Base-by-base conservation (phyloP, 2,888 invertebrate genomes). In the Aphodius granarius region DNA sequence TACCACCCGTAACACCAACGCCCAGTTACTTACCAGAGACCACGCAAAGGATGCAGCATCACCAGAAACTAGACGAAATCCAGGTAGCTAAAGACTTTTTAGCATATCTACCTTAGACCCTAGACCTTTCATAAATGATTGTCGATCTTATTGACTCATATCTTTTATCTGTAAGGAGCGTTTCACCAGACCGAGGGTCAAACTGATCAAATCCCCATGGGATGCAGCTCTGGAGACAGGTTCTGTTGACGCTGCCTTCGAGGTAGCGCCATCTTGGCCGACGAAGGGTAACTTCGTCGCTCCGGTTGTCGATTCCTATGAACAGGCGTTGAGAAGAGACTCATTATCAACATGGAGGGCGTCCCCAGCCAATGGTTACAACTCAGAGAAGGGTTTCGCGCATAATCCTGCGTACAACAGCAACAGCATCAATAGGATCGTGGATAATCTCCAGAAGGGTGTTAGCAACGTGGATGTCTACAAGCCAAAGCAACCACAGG, bases 211-310 rank as follows among this genome's bases (percentile, higher is more conserved):
- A 83, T 91, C 92, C 0, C 93, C 93, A 0, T 93, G 93, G 93
- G 92, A 93, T 81, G 92, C 92, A 1, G 92, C 93, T n/a, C 84
- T 92, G 43, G 90, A 92, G 83, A 91, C 92, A 18, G 93, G 93
- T n/a, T 90, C 91, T 13, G 92, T 93, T 1, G 93, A 93, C 75
- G 87, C 89, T 3, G 93, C 93, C n/a, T 93, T 93, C 83, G 88
- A 91, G 78, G 90, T 90, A 73, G 83, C 84, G 62, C 86, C 86
- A 21, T 77, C 78, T 63, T 86, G 86, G 85, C 84, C 86, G 3
- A 82, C 84, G 0, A 84, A 82, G 81, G 83, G 83, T 18, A 83
- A 83, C 73, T 84, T 83, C 76, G 87, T 87, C 17, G 85, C 84
- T 65, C 86, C 87, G 16, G 84, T 84, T 2, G 86, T 86, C 1